Base-by-base conservation (phyloP, 2,113 vertebrate genomes). In the Danionella cerebrum region DNA sequence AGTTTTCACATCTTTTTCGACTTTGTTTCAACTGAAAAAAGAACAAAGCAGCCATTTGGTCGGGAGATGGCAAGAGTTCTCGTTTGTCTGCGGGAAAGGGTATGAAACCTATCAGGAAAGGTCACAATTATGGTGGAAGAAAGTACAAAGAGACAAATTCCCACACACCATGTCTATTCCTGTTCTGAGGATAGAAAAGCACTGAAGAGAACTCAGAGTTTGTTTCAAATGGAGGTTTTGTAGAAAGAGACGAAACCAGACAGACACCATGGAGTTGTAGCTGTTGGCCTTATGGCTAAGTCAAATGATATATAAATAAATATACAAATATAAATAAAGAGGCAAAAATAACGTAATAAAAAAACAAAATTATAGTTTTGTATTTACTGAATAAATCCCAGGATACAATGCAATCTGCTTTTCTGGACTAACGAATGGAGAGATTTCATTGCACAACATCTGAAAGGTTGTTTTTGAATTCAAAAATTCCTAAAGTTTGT, bases 1-100 rank as follows among this genome's bases (percentile, higher is more conserved):
- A 48, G 42, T 69, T 65, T 76, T 45, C 50, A 50, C 71, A 69
- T 4, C 13, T 16, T 13, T 19, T 4, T 14, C 41, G 48, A 25
- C 36, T 63, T 53, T 51, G 45, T 22, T 24, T 27, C 19, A 21
- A 60, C n/a, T 16, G 27, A 63, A 44, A 29, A 51, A 14, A 51
- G 22, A 24, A 29, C 14, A 3, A 27, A 12, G 12, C 29, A 7
- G 16, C 22, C 42, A 71, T 57, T 52, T 65, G 69, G 36, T 50
- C 36, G 44, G 29, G 31, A 48, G 42, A 62, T 47, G 13, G 42
- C 25, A 57, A 57, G 53, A 12, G 22, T 53, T 24, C 44, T 51
- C 35, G 16, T 27, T 21, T 14, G 22, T 36, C 33, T 25, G 16
- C 59, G 5, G 22, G n/a, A 64, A 64, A 35, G 31, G 59, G 51